Conservation (phyloP, 2,113 vertebrate genomes). For the Pachyramphus minor region DNA sequence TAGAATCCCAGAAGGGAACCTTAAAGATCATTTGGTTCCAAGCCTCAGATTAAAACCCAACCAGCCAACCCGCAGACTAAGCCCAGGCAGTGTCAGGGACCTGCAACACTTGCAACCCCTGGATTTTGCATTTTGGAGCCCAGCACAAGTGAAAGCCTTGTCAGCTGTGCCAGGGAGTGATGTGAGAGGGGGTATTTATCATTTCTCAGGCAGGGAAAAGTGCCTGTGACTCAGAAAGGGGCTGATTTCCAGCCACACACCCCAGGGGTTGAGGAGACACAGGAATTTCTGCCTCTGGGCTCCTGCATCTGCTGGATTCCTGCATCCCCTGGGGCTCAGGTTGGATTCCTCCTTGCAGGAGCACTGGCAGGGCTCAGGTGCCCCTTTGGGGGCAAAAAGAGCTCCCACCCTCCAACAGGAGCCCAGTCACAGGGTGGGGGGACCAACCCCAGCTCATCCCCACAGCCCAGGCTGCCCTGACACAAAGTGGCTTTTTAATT, state of each 20-base stretch:
- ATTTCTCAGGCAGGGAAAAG: neutral
- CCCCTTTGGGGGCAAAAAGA: fast-evolving
- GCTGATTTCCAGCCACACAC: neutral
- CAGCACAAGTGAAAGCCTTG: no score
- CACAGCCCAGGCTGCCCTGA: fast-evolving
- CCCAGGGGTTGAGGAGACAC: fast-evolving
- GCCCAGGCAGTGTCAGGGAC: fast-evolving
- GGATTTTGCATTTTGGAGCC: neutral
- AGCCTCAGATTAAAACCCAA: neutral
- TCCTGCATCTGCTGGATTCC: no score
- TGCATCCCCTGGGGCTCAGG: fast-evolving
- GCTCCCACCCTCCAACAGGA: neutral
- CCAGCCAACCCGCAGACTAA: neutral
- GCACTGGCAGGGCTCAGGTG: fast-evolving
- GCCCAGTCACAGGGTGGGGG: fast-evolving
- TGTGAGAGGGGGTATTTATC: neutral
- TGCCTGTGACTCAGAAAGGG: fast-evolving
- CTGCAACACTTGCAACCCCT: neutral
- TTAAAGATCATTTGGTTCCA: neutral
- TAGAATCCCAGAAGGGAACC: neutral
- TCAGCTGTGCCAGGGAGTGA: neutral
- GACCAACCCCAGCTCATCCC: fast-evolving
- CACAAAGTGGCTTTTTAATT: fast-evolving
- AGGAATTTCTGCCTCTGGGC: fast-evolving
- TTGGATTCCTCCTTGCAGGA: neutral